These are phyloP conservation scores for Ara ararauna DNA, from an alignment of 2,797 vertebrate genomes.

Conservation along the genomic window DNA sequence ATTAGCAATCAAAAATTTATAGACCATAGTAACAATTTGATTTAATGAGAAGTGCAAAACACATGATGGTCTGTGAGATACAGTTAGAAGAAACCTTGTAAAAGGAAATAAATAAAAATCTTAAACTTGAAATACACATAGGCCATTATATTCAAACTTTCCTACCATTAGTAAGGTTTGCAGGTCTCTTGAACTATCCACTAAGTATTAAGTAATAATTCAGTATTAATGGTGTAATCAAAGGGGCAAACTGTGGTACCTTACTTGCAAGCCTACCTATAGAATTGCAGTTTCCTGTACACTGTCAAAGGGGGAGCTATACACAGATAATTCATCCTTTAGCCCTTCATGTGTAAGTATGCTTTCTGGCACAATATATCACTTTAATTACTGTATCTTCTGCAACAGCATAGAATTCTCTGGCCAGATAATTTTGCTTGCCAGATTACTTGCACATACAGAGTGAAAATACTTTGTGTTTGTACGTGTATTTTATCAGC, in stretches of 20 bases:
- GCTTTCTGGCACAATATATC: background rate
- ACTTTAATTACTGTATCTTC: slow-evolving; percentile 5
- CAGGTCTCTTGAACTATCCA: background rate
- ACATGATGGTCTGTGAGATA: background rate
- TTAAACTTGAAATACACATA: background rate
- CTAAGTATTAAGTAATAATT: background rate
- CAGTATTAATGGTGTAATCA: background rate
- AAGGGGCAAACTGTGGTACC: background rate
- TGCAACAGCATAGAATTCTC: slow-evolving; percentile 23
- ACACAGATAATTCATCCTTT: background rate
- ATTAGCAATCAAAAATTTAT: background rate
- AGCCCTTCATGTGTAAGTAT: background rate
- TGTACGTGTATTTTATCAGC: background rate
- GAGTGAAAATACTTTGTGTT: background rate
- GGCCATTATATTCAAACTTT: background rate
- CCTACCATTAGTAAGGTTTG: background rate
- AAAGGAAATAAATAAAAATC: background rate
- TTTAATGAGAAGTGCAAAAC: slow-evolving; percentile 13
- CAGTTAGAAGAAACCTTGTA: background rate
- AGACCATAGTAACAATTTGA: background rate
- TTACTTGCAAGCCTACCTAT: background rate
- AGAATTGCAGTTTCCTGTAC: background rate
- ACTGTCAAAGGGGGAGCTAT: background rate
- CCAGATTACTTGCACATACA: background rate
- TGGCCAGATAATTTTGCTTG: background rate